Evolutionary conservation across 2,888 invertebrate genomes (phyloP).

Genomic region (Abrostola triplasia): DNA sequence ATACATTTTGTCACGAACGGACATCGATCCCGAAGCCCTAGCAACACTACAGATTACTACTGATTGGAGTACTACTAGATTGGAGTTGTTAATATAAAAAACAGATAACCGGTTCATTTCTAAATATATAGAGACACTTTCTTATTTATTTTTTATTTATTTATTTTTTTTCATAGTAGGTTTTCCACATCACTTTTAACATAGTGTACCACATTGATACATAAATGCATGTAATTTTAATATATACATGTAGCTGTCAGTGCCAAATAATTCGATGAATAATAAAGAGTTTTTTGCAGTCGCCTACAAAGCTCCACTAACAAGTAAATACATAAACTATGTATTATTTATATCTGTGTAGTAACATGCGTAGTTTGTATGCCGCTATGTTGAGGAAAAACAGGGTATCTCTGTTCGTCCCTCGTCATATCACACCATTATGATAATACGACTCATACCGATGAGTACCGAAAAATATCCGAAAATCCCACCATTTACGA

Average conservation of each 20-base stretch:
- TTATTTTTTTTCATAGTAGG: too few species aligned
- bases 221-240: not conserved
- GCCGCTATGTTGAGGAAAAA: conserved; percentile 6
- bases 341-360: conserved; percentile 5
- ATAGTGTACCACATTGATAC: too few species aligned
- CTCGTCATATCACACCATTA: conserved; percentile 30
- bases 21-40: too few species aligned
- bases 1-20: too few species aligned
- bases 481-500: conserved; percentile 39
- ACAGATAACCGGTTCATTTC: too few species aligned
- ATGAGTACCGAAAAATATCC: conserved; percentile 19
- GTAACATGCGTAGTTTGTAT: conserved; percentile 17
- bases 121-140: too few species aligned
- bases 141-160: too few species aligned
- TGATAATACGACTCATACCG: conserved; percentile 38
- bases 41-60: too few species aligned
- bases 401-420: conserved; percentile 1
- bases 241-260: not conserved
- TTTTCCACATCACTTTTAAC: too few species aligned
- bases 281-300: not conserved
- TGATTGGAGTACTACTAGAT: too few species aligned
- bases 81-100: too few species aligned
- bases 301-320: not conserved
- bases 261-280: conserved; percentile 5
- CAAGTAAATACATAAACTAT: not conserved